Evolutionary conservation across 2,797 vertebrate species (phyloP).

Genomic region (Apodemus agrarius): DNA sequence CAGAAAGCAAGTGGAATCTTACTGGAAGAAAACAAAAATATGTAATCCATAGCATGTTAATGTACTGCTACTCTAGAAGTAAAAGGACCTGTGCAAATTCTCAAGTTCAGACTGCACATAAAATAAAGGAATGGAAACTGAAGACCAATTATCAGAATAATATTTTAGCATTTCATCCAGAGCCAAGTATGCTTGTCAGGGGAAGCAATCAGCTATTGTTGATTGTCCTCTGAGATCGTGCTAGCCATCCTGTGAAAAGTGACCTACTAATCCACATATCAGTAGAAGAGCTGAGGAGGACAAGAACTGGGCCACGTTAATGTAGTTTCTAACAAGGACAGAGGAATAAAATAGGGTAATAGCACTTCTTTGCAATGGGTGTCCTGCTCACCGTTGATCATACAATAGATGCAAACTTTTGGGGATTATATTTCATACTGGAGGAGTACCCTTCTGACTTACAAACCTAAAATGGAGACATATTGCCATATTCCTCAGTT

Average conservation of each 20-base stretch:
- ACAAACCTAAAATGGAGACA: no score
- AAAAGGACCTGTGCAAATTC: background rate
- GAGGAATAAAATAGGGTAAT: background rate
- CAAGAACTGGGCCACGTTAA: background rate
- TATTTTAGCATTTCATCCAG: background rate
- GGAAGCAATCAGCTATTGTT: background rate
- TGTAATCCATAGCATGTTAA: background rate
- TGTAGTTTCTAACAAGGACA: background rate
- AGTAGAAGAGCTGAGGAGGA: background rate
- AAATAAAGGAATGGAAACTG: background rate
- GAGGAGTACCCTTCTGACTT: background rate
- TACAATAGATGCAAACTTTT: background rate
- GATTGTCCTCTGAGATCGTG: background rate
- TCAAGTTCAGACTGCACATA: background rate
- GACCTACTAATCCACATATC: background rate
- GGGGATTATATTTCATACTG: background rate
- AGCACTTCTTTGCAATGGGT: background rate
- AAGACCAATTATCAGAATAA: background rate
- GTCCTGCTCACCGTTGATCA: background rate
- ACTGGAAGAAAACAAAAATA: no score
- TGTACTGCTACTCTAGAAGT: background rate
- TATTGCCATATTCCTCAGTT: background rate
- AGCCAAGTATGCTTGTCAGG: background rate
- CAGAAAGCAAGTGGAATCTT: background rate
- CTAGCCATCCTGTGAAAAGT: background rate